phyloP scores from a whole-genome alignment of 2,113 vertebrate species.

The Trochalopteron elliotii region DNA sequence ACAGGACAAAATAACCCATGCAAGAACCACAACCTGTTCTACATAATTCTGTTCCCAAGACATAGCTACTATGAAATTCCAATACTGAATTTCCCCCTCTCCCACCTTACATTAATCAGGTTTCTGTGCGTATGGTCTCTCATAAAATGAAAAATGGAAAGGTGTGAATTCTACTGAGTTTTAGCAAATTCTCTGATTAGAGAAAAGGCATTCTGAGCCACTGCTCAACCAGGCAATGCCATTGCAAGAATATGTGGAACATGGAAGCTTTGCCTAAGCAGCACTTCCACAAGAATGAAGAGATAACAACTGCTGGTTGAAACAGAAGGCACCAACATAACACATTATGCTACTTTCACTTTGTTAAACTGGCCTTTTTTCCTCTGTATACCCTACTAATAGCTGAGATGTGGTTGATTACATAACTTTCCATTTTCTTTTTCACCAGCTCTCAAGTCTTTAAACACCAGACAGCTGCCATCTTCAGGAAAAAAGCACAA shows the following conservation, averaged over 20 bases:
- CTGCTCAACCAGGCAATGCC: background rate
- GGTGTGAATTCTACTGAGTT: background rate
- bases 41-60: accelerated
- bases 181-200: background rate
- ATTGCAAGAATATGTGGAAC: background rate
- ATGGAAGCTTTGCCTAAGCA: background rate
- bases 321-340: background rate
- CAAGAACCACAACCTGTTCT: background rate
- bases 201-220: background rate
- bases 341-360: background rate
- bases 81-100: background rate
- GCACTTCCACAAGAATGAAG: background rate
- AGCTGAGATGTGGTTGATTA: background rate
- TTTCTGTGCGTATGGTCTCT: background rate
- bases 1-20: background rate
- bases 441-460: background rate
- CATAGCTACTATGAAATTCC: background rate
- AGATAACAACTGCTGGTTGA: background rate
- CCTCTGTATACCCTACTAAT: background rate
- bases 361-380: background rate
- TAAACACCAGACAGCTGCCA: background rate
- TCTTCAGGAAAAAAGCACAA: background rate
- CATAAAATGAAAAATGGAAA: background rate
- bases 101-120: background rate
- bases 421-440: background rate